Evolutionary conservation across 2,888 invertebrate species (phyloP).

Genomic region (Sialis lutaria): DNA sequence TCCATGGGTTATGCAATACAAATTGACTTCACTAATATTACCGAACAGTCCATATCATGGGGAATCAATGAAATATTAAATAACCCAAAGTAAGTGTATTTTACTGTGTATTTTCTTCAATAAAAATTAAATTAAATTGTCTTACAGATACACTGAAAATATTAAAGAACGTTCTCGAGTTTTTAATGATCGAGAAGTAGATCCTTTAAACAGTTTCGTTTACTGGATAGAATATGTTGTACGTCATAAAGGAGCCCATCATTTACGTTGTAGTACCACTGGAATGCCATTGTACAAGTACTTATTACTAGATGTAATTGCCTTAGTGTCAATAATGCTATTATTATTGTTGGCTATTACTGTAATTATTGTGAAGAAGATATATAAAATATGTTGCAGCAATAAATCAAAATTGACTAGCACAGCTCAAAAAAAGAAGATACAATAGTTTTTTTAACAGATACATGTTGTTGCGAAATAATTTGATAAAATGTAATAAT

Average conservation of each 20-base stretch:
- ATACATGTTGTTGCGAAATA: too few relatives aligned
- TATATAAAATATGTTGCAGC: too few relatives aligned
- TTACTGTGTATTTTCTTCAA: neutral
- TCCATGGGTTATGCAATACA: slow-evolving; percentile 22
- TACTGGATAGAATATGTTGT: slow-evolving; percentile 10
- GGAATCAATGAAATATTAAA: slow-evolving; percentile 21
- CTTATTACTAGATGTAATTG: slow-evolving; percentile 9
- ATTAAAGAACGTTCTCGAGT: slow-evolving; percentile 3
- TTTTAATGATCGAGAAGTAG: slow-evolving; percentile 7
- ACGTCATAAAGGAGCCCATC: slow-evolving; percentile 8
- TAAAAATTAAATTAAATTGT: neutral
- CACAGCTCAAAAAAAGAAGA: too few relatives aligned
- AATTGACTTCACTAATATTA: slow-evolving; percentile 21
- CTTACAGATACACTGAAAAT: slow-evolving; percentile 6
- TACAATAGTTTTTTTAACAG: too few relatives aligned
- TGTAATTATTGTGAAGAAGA: too few relatives aligned
- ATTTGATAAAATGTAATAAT: too few relatives aligned
- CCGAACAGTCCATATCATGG: slow-evolving; percentile 20
- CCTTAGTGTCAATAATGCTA: too few relatives aligned
- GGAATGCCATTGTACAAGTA: slow-evolving; percentile 7
- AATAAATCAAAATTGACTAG: too few relatives aligned
- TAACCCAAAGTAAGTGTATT: slow-evolving; percentile 16
- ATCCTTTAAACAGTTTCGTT: slow-evolving; percentile 8
- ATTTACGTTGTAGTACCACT: slow-evolving; percentile 9
- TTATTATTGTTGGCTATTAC: too few relatives aligned